Base-by-base conservation (phyloP, 37 sponge, comb jelly and placozoan species). In the Cladorhizidae sp. region DNA sequence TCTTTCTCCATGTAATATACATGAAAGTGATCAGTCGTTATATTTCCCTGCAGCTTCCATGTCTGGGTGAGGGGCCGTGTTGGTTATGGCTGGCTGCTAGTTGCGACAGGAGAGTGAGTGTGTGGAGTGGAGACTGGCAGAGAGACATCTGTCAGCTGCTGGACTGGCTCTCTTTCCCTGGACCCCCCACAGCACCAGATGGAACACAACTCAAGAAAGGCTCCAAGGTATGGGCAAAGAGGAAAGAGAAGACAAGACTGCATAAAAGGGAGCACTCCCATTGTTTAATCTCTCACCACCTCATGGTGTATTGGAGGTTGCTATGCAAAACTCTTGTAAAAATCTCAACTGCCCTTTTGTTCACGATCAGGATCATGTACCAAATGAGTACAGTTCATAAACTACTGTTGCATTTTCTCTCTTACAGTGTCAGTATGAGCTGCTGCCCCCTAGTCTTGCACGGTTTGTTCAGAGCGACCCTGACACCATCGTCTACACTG, bases 151-250 rank as follows among this genome's bases (percentile, higher is more conserved):
- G 84, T 71, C 73, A 79, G 29, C 64, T 93, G 29, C 59, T 95
- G 64, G 95, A 95, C 72, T 97, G 98, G 98, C 80, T 94, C 35
- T 78, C 97, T 20, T 93, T 90, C 72, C 91, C 97, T 72, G 88
- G 83, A 15, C 88, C 88, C 23, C 2, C 78, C 36, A 45, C 36
- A 70, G 78, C 88, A 57, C 88, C 88, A 5, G 72, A 88, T 72
- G 88, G 88, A 20, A 82, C 78, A 2, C 67, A n/a, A 35, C 81
- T 86, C 29, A 73, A 35, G 43, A 80, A 32, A 50, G 81, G 69
- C 54, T 26, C 75, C 57, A 81, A 87, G 81, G 82, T 84, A 23
- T 18, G 42, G 20, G 67, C 7, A 65, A 15, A 35, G 12, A 7
- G 32, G 18, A 15, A 65, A 9, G 49, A 45, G 49, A 12, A n/a